Conservation (phyloP, 1,140 invertebrate species). For the Hydropsyche tenuis region DNA sequence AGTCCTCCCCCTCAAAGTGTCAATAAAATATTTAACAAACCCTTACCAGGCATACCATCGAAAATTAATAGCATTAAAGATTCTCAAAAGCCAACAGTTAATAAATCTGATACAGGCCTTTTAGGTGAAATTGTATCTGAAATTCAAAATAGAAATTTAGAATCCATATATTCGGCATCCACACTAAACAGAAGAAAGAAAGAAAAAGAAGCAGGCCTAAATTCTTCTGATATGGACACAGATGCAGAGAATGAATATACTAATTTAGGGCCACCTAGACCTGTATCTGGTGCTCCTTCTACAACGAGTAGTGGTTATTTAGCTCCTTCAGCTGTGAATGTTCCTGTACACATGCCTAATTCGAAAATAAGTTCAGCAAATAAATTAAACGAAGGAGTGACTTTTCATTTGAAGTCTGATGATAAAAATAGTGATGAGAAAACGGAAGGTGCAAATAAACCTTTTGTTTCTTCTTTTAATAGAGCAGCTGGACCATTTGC, state of each 20-base stretch:
- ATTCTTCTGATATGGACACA: constrained; percentile 35
- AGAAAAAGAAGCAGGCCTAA: constrained; percentile 53
- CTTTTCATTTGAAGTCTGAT: background rate
- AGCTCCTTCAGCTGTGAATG: constrained; percentile 71
- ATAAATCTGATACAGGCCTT: constrained; percentile 69
- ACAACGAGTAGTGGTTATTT: constrained; percentile 76
- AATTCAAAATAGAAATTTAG: constrained; percentile 82
- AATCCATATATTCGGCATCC: constrained; percentile 84
- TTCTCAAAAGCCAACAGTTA: constrained; percentile 57
- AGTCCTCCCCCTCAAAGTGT: constrained; percentile 58
- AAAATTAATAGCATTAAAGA: constrained; percentile 55
- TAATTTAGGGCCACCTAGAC: constrained; percentile 64
- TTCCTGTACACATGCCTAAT: constrained; percentile 58
- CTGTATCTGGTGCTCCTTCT: constrained; percentile 61
- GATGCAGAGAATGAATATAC: constrained; percentile 61
- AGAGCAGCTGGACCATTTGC: constrained; percentile 53
- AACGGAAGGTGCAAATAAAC: constrained; percentile 41
- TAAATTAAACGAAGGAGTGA: background rate
- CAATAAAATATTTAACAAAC: constrained; percentile 53
- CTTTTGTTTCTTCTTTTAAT: constrained; percentile 54
- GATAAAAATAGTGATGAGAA: constrained; percentile 29
- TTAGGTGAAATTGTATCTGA: constrained; percentile 85
- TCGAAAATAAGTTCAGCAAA: background rate
- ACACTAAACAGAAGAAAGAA: constrained; percentile 70
- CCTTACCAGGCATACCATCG: constrained; percentile 32